Evolutionary conservation across 2,888 invertebrate species (phyloP).

Genomic region (Mystacides longicornis): DNA sequence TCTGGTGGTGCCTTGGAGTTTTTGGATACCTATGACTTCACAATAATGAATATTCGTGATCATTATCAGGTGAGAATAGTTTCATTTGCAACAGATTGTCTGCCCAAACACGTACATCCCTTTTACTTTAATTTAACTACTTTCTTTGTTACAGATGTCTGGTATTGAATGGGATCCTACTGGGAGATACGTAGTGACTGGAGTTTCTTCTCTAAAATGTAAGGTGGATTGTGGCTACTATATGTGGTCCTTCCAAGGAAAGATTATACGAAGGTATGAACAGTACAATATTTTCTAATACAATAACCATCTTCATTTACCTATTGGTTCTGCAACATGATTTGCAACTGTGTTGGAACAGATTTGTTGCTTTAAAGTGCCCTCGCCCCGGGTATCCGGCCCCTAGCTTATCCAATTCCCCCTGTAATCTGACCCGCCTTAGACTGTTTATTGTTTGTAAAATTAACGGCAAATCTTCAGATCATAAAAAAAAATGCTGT

Average conservation of each 20-base stretch:
- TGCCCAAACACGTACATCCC: background rate
- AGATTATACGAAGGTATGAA: slow-evolving; percentile 54
- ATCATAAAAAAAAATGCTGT: no score
- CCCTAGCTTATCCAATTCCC: no score
- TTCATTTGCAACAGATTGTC: background rate
- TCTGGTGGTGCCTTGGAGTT: slow-evolving; percentile 90
- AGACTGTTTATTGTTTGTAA: no score
- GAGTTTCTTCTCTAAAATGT: slow-evolving; percentile 91
- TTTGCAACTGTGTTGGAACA: no score
- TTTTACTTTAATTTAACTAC: background rate
- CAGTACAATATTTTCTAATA: no score
- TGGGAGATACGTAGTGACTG: slow-evolving; percentile 92
- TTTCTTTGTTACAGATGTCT: slow-evolving; percentile 51
- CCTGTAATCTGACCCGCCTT: no score
- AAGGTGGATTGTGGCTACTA: slow-evolving; percentile 91
- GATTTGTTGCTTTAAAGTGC: no score
- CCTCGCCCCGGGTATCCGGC: no score
- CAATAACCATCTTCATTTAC: no score
- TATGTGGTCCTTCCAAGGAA: slow-evolving; percentile 96
- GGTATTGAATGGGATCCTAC: slow-evolving; percentile 99
- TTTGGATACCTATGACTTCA: slow-evolving; percentile 91
- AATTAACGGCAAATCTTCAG: no score
- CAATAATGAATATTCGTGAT: slow-evolving; percentile 89
- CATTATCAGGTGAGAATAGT: slow-evolving; percentile 64
- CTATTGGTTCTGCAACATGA: no score